Conservation (phyloP, 1,140 invertebrate species). For the Proctacanthus coquilletti region DNA sequence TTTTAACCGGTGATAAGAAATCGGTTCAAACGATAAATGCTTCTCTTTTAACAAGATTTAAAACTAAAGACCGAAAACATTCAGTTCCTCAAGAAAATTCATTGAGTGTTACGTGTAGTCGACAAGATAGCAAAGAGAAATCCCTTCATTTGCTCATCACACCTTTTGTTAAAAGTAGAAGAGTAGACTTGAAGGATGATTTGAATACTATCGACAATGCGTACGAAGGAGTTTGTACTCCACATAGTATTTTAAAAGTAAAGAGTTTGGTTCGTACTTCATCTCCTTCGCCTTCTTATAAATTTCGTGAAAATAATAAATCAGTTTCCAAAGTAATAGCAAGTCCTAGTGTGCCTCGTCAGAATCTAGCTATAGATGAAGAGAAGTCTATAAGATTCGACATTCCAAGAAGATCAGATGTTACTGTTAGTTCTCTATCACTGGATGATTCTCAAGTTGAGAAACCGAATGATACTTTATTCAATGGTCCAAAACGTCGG, state of each 20-base stretch:
- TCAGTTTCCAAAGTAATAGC: too few species aligned
- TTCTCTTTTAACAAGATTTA: background rate
- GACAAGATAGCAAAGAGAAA: background rate
- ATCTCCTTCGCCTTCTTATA: too few species aligned
- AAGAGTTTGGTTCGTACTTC: too few species aligned
- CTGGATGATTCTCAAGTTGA: too few species aligned
- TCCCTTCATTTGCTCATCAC: background rate
- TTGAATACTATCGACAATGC: background rate
- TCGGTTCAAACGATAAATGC: background rate
- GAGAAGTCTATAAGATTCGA: background rate
- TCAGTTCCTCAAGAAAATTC: background rate
- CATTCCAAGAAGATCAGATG: background rate
- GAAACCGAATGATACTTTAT: background rate
- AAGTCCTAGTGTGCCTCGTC: too few species aligned
- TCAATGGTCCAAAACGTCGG: background rate
- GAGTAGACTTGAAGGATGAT: background rate
- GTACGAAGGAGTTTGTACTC: background rate
- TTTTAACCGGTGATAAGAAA: background rate
- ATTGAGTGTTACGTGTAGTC: background rate
- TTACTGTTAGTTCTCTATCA: background rate
- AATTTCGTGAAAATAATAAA: too few species aligned
- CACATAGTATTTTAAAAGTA: slow-evolving; percentile 4
- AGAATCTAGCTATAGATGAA: too few species aligned
- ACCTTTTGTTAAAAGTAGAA: background rate
- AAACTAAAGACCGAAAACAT: background rate